Evolutionary conservation across 2,888 invertebrate genomes (phyloP).

Genomic region (Eupithecia inturbata): DNA sequence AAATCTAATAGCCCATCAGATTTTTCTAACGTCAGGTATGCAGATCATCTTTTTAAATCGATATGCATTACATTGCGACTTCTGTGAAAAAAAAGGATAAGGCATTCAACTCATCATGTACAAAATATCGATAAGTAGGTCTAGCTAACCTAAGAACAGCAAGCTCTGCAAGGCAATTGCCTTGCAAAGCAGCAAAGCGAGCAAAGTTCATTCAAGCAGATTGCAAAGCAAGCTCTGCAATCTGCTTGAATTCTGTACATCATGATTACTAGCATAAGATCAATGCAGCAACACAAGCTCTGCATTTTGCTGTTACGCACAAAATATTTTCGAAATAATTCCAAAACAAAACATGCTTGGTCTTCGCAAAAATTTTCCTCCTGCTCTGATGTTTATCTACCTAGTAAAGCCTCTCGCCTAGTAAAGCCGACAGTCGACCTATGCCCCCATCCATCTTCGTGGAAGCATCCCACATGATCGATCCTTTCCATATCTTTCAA

Average conservation of each 20-base stretch:
- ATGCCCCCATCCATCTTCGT: conserved; percentile 34
- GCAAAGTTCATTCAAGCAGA: too few relatives aligned
- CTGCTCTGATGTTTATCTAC: background rate
- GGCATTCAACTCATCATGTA: background rate
- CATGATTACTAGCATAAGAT: background rate
- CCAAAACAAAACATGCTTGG: background rate
- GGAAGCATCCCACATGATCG: conserved; percentile 17
- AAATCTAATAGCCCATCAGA: too few relatives aligned
- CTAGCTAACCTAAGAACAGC: too few relatives aligned
- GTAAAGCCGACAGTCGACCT: too few relatives aligned
- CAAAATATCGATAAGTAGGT: background rate
- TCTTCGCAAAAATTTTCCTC: background rate
- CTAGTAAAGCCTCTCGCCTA: conserved; percentile 10
- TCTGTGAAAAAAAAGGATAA: background rate
- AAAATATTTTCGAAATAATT: background rate
- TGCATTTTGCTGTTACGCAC: too few relatives aligned
- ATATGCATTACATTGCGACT: background rate
- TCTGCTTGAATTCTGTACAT: background rate
- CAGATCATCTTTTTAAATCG: conserved; percentile 7
- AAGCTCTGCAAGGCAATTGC: too few relatives aligned
- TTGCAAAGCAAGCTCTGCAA: background rate
- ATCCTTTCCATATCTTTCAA: conserved; percentile 29
- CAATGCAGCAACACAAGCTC: background rate
- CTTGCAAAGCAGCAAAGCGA: too few relatives aligned
- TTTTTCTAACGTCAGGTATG: background rate